These are phyloP conservation scores for Diadophis punctatus DNA, from an alignment of 2,113 vertebrate species.

Conservation along the genomic window DNA sequence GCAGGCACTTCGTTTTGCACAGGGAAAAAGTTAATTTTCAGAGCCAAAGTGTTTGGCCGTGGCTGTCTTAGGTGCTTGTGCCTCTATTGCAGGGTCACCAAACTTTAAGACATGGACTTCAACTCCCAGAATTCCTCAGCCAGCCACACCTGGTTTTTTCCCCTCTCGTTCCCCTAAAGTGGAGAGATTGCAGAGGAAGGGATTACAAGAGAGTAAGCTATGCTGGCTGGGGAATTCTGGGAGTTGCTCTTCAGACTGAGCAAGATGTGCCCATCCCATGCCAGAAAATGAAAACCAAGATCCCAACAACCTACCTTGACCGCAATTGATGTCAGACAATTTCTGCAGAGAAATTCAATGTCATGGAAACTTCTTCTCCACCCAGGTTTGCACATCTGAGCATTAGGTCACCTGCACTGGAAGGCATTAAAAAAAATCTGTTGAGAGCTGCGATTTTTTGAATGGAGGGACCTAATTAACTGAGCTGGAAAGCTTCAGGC, in stretches of 20 bases:
- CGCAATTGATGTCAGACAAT: constrained; percentile 56
- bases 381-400: constrained; percentile 66
- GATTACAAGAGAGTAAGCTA: not conserved
- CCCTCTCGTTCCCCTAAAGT: not conserved
- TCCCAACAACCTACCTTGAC: constrained; percentile 50
- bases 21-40: constrained; percentile 12
- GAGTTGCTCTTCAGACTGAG: constrained; percentile 7
- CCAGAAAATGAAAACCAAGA: constrained; percentile 32
- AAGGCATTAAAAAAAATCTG: constrained; percentile 54
- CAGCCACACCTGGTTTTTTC: too few species aligned
- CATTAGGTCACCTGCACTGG: constrained; percentile 68
- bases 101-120: not conserved
- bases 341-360: constrained; percentile 54
- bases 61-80: constrained; percentile 30
- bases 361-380: constrained; percentile 47
- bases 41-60: not conserved
- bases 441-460: constrained; percentile 67
- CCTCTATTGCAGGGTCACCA: constrained; percentile 4
- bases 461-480: constrained; percentile 70
- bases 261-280: constrained; percentile 50
- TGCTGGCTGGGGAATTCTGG: not conserved
- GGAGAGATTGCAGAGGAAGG: not conserved
- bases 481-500: constrained; percentile 67
- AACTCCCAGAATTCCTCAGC: not conserved
- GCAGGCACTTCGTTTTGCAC: rapidly evolving